These are phyloP conservation scores for Argyrosomus regius DNA, from an alignment of 2,797 vertebrate species.

Conservation along the genomic window DNA sequence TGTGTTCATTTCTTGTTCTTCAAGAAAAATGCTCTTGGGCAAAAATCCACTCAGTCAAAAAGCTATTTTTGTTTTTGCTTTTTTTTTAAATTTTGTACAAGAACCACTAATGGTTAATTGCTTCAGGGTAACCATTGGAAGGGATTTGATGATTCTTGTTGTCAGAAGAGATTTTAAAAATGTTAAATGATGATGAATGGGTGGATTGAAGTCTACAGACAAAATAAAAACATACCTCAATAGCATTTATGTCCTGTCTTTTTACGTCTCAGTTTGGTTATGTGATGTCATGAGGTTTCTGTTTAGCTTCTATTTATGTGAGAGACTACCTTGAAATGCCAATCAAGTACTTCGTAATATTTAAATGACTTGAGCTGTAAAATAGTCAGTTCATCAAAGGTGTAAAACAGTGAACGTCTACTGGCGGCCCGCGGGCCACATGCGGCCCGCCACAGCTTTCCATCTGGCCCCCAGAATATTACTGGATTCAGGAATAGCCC, in stretches of 20 bases:
- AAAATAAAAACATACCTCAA: not conserved
- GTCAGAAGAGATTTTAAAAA: not conserved
- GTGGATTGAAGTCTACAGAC: not conserved
- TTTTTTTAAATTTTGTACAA: slow-evolving; percentile 14
- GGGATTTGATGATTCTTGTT: slow-evolving; percentile 6
- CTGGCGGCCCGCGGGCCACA: no score
- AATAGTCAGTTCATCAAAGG: not conserved
- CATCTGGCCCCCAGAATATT: no score
- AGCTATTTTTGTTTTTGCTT: slow-evolving; percentile 23
- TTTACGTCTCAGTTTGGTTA: not conserved
- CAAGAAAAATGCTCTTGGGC: slow-evolving; percentile 37
- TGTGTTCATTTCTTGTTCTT: slow-evolving; percentile 1
- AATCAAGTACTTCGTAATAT: no score
- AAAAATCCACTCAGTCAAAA: slow-evolving; percentile 33
- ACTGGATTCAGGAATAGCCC: no score
- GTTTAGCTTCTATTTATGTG: not conserved
- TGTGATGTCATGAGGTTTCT: not conserved
- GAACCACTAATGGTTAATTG: slow-evolving; percentile 25
- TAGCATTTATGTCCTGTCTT: not conserved
- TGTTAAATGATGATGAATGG: no score
- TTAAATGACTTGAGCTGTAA: no score
- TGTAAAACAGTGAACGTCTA: no score
- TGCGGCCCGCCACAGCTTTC: no score
- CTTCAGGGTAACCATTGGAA: not conserved
- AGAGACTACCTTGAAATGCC: no score